Percentiles rank a stretch among this genome's conserved stretches.
These are phyloP conservation scores for Oikopleura vanhoeffeni DNA, from an alignment of 23 tunicate genomes.

Conservation along the genomic window DNA sequence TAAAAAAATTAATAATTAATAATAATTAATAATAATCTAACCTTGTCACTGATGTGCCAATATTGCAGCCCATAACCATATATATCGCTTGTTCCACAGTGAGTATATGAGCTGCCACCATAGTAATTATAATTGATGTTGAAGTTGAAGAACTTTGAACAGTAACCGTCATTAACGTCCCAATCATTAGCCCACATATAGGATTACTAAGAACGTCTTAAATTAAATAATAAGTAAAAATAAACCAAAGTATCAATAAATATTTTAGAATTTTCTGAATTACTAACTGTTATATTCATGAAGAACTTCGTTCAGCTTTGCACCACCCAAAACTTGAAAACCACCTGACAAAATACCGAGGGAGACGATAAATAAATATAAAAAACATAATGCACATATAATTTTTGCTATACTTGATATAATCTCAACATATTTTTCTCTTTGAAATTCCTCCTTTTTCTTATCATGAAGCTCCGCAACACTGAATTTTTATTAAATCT, in stretches of 20 bases:
- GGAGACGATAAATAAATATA: conserved; percentile 41
- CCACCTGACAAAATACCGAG: conserved; percentile 40
- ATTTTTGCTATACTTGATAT: too few species aligned
- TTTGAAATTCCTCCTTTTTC: too few species aligned
- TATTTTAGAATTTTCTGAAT: too few species aligned
- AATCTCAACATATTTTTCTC: too few species aligned
- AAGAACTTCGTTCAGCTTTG: not conserved
- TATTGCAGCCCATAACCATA: conserved; percentile 23
- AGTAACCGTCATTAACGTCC: conserved; percentile 50
- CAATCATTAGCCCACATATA: conserved; percentile 56
- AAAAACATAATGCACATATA: conserved; percentile 23
- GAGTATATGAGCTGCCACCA: conserved; percentile 38
- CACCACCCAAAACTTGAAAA: conserved; percentile 41
- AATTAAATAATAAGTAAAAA: conserved; percentile 14
- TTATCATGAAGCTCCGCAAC: too few species aligned
- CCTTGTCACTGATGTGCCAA: conserved; percentile 25
- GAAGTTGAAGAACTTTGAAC: conserved; percentile 92
- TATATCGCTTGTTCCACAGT: conserved; percentile 17
- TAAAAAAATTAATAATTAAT: too few species aligned
- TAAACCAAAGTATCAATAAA: too few species aligned
- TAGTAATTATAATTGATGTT: conserved; percentile 58
- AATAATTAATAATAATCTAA: too few species aligned
- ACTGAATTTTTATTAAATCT: too few species aligned
- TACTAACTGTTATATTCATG: not conserved
- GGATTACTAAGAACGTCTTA: conserved; percentile 47